phyloP scores from a whole-genome alignment of 2,113 vertebrate genomes.

The Melanocharis versteri region DNA sequence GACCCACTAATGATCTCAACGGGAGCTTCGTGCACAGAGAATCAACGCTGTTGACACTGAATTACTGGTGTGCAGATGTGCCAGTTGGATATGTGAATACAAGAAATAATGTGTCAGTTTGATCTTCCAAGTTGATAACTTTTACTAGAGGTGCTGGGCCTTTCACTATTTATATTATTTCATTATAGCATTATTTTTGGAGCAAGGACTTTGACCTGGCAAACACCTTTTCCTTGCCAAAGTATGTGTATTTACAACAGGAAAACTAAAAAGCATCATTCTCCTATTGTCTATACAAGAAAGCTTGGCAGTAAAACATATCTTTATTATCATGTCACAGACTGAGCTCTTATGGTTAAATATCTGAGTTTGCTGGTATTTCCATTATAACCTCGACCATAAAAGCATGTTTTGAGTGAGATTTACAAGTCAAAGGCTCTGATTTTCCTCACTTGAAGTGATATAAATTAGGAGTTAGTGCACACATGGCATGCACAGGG shows the following conservation, averaged over 20 bases:
- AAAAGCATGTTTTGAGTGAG: not conserved
- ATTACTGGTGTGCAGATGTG: not conserved
- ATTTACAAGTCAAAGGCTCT: not conserved
- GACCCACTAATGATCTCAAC: not conserved
- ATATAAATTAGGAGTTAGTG: not conserved
- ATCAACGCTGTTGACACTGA: not conserved
- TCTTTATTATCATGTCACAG: slow-evolving; percentile 6
- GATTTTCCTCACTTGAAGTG: not conserved
- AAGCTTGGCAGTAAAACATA: slow-evolving; percentile 6
- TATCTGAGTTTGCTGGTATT: not conserved
- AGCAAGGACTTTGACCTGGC: slow-evolving; percentile 43
- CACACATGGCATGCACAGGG: not conserved
- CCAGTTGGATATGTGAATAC: not conserved
- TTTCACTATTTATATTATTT: not conserved
- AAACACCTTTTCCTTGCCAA: slow-evolving; percentile 41
- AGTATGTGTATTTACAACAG: slow-evolving; percentile 38
- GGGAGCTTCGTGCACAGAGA: not conserved
- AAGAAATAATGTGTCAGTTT: not conserved
- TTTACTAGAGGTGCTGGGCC: not conserved
- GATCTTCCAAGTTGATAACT: not conserved
- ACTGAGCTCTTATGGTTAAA: not conserved
- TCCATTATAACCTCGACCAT: not conserved
- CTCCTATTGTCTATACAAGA: not conserved
- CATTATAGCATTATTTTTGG: not conserved
- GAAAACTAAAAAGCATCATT: slow-evolving; percentile 13